Base-by-base conservation (phyloP, 2,888 invertebrate genomes). In the Pyrocoelia pectoralis region DNA sequence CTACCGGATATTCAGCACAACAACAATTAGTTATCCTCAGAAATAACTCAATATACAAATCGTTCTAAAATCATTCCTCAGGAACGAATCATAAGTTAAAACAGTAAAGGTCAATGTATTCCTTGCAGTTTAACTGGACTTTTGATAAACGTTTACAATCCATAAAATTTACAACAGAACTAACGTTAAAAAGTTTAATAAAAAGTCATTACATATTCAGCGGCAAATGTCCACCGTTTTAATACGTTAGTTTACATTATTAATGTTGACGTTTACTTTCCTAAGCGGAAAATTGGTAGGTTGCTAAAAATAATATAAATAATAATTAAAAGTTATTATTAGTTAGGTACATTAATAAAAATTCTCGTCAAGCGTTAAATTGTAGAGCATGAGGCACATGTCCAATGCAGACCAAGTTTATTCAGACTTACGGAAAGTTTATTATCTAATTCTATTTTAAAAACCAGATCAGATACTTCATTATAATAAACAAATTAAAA, bases 231-330 rank as follows among this genome's bases (percentile, higher is more conserved):
- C n/a, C n/a, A n/a, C n/a, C n/a, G n/a, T n/a, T n/a, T 33, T n/a
- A 33, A 33, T 8, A 8, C 10, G 2, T 6, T 3, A 33, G 2
- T 6, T 33, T 33, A 33, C 9, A n/a, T 33, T 33, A 33, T 33
- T 33, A 33, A 33, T 33, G 33, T 33, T 33, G n/a, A 33, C n/a
- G n/a, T n/a, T 33, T 33, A 33, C 10, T 10, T n/a, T 33, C 9
- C 2, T 33, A 33, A 33, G 33, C 9, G n/a, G 2, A 33, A n/a
- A 33, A 33, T 33, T 33, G n/a, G n/a, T 33, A 33, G n/a, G 33
- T 33, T n/a, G n/a, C 33, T 33, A 33, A 33, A 33, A 33, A 33
- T 33, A 33, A 33, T n/a, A n/a, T 33, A 33, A n/a, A n/a, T n/a
- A 33, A 10, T 33, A 33, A 33, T 33, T 33, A 33, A 33, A 33